Evolutionary conservation across 2,797 vertebrate species (phyloP), one percentile per base, ranked within the genome.

Genomic region (Tolypeutes matacus): DNA sequence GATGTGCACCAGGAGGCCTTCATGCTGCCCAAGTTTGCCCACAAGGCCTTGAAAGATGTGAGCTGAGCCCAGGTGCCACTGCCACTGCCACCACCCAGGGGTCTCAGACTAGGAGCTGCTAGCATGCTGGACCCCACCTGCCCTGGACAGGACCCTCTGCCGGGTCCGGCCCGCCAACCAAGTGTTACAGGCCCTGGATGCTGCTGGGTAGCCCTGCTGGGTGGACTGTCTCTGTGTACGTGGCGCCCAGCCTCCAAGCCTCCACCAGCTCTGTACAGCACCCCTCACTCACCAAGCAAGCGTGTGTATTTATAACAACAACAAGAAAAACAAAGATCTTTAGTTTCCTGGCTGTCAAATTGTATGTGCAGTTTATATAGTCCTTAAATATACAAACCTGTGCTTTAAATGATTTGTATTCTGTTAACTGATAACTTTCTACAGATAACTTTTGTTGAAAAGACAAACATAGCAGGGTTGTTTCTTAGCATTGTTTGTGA

Each of bases 21-120:
- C 80, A 95, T 99, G 89, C 98, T 99, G 86, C 99, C 99, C 0
- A 99, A 99, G 98, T 99, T 99, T 97, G 99, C 99, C 93, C 99
- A 99, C 97, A 99, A 99, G 99, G 99, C 99, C 20, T 98, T 99
- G 96, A 98, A 97, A 2, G 98, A 99, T 84, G 98, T 98, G 91
- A 99, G 98, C 99, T 96, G 86, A 70, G 83, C 93, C 86, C 97
- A 49, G 97, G 97, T 97, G 97, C 36, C 5, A 18, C 46, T 46
- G 46, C 46, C 46, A 9, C 98, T 67, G 86, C 91, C 97, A 96
- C 95, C 95, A 95, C 96, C 96, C 65, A 5, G 4, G 36, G 12
- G 46, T 12, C 46, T 75, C 72, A 49, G 15, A 49, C 72, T 27
- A 75, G 25, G 29, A 29, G 23, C 9, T 25, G 9, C n/a, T n/a